A percentile compares a stretch with the other conserved stretches of the same genome.
phyloP scores from a whole-genome alignment of 2,888 invertebrate genomes.

The Nomada ruficornis region DNA sequence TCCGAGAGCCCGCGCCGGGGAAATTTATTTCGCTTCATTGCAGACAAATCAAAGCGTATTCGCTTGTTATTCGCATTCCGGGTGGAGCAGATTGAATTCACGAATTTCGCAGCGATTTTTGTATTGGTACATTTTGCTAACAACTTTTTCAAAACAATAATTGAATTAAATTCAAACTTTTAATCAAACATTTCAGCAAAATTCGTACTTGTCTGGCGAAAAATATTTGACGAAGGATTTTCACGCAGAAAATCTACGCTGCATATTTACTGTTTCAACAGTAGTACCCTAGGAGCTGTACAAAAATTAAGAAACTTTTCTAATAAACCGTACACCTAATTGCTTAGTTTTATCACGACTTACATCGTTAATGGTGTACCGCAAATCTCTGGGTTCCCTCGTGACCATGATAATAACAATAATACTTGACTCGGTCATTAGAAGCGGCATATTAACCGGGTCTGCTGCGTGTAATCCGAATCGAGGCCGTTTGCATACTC shows the following conservation, averaged over 20 bases:
- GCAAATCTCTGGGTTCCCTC: slow-evolving; percentile 54
- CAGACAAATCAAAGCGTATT: too few species aligned
- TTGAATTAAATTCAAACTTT: too few species aligned
- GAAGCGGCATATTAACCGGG: slow-evolving; percentile 55
- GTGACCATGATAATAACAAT: slow-evolving; percentile 64
- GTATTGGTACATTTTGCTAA: too few species aligned
- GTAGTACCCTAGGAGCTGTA: not conserved
- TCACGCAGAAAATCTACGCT: too few species aligned
- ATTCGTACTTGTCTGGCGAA: too few species aligned
- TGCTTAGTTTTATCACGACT: slow-evolving; percentile 41
- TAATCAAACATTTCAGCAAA: too few species aligned
- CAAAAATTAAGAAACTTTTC: slow-evolving; percentile 34
- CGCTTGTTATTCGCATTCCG: too few species aligned
- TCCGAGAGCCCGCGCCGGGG: not conserved
- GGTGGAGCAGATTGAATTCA: not conserved
- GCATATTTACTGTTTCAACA: not conserved
- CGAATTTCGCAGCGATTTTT: not conserved
- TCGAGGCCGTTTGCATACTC: slow-evolving; percentile 38
- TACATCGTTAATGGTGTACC: slow-evolving; percentile 30
- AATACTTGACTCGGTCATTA: slow-evolving; percentile 61
- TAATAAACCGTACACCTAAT: slow-evolving; percentile 35
- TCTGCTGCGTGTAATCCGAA: slow-evolving; percentile 52
- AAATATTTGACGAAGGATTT: too few species aligned
- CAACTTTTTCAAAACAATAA: too few species aligned
- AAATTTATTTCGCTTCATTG: slow-evolving; percentile 4